These are phyloP conservation scores for Drosophila sp. DNA, from an alignment of 1,140 invertebrate species.

Conservation along the genomic window DNA sequence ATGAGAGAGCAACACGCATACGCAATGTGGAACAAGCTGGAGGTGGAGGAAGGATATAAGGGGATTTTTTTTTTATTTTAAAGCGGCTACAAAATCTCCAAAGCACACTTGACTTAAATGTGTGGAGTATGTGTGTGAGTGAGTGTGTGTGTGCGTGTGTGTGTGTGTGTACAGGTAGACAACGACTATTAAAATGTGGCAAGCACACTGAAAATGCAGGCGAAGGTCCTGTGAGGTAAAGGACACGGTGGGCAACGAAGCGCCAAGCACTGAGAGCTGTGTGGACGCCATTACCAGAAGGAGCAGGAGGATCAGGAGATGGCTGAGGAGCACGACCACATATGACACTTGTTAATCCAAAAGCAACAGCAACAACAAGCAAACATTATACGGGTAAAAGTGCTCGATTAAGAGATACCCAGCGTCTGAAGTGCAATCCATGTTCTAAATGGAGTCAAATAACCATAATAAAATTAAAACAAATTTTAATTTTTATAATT, in stretches of 20 bases:
- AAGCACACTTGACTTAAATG: conserved; percentile 82
- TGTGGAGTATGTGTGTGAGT: conserved; percentile 54
- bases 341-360: conserved; percentile 80
- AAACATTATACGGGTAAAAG: neutral
- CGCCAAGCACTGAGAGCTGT: conserved; percentile 35
- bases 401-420: neutral
- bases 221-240: conserved; percentile 7
- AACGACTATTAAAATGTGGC: neutral
- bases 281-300: conserved; percentile 40
- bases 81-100: conserved; percentile 78
- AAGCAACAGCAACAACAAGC: conserved; percentile 46
- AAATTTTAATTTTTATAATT: too few species aligned
- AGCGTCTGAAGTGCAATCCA: too few species aligned
- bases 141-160: conserved; percentile 3
- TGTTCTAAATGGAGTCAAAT: too few species aligned
- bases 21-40: conserved; percentile 10
- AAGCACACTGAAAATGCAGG: neutral
- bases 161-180: neutral
- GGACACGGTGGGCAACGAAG: conserved; percentile 30
- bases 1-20: conserved; percentile 26
- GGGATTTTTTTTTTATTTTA: conserved; percentile 39
- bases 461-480: too few species aligned
- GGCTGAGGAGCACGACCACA: conserved; percentile 54
- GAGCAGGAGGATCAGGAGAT: conserved; percentile 15
- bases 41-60: neutral